Evolutionary conservation across 2,797 vertebrate species (phyloP).

Genomic region (Girardinus metallicus): DNA sequence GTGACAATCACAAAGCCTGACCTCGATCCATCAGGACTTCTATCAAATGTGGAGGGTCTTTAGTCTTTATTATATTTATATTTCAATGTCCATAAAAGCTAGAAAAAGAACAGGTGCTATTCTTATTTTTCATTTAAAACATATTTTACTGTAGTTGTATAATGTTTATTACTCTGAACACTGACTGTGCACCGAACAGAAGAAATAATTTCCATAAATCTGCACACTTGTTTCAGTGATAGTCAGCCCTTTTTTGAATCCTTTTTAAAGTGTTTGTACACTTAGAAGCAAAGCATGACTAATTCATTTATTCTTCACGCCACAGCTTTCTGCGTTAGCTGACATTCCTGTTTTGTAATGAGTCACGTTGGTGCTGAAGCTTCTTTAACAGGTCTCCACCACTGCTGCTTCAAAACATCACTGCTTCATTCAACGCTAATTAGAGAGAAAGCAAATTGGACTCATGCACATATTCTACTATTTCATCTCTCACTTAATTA

Average conservation of each 20-base stretch:
- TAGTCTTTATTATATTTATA: not conserved
- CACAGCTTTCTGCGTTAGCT: conserved; percentile 16
- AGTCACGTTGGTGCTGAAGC: conserved; percentile 19
- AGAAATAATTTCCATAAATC: not conserved
- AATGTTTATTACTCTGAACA: not conserved
- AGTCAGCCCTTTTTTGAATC: not conserved
- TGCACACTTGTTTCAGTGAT: not conserved
- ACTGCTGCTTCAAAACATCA: conserved; percentile 23
- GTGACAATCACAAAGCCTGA: not conserved
- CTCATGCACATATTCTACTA: conserved; percentile 34
- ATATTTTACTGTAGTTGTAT: not conserved
- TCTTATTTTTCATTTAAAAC: not conserved
- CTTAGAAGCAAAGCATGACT: conserved; percentile 19
- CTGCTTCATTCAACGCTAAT: conserved; percentile 42
- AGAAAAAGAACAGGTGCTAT: not conserved
- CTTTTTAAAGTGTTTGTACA: conserved; percentile 15
- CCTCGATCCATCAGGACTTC: not conserved
- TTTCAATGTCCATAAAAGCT: not conserved
- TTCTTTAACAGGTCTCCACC: conserved; percentile 11
- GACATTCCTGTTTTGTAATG: conserved; percentile 23
- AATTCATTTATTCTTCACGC: conserved; percentile 18
- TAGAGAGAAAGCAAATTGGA: conserved; percentile 14
- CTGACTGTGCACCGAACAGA: not conserved
- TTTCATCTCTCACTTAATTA: conserved; percentile 58
- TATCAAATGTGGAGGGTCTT: not conserved